Conservation (phyloP, 2,113 vertebrate species). For the Ceratotherium simum region DNA sequence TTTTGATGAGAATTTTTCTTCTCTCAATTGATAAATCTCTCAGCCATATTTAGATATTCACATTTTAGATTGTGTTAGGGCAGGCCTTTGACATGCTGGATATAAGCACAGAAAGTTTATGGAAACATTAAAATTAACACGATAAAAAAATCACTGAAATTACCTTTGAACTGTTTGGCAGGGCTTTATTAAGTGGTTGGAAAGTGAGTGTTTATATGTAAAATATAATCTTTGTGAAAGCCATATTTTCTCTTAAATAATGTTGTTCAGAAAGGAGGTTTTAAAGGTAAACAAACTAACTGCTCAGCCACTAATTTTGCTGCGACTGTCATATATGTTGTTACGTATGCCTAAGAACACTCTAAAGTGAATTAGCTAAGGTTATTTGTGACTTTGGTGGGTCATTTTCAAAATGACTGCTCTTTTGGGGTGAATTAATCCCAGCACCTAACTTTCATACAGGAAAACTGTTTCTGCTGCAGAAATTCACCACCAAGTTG, state of each 20-base stretch:
- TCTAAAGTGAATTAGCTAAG: not conserved
- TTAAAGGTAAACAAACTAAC: not conserved
- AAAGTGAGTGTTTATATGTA: conserved; percentile 8
- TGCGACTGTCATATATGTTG: not conserved
- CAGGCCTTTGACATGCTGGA: not conserved
- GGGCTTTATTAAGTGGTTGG: not conserved
- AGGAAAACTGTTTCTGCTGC: not conserved
- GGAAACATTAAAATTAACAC: conserved; percentile 7
- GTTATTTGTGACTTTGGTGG: not conserved
- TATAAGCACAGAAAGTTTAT: conserved; percentile 21
- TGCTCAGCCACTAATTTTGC: not conserved
- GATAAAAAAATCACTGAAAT: not conserved
- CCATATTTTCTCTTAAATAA: not conserved
- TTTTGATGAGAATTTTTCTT: conserved; percentile 48
- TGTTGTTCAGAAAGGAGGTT: not conserved
- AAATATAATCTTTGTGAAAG: conserved; percentile 45
- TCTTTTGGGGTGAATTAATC: not conserved
- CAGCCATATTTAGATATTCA: not conserved
- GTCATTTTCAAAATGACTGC: conserved; percentile 48
- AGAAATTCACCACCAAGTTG: not conserved
- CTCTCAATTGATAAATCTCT: not conserved
- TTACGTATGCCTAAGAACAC: too few relatives aligned
- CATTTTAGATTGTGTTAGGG: not conserved
- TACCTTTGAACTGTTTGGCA: conserved; percentile 43
- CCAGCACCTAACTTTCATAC: not conserved